phyloP scores from a whole-genome alignment of 2,113 vertebrate genomes.

The Neodontobutis hainanensis region DNA sequence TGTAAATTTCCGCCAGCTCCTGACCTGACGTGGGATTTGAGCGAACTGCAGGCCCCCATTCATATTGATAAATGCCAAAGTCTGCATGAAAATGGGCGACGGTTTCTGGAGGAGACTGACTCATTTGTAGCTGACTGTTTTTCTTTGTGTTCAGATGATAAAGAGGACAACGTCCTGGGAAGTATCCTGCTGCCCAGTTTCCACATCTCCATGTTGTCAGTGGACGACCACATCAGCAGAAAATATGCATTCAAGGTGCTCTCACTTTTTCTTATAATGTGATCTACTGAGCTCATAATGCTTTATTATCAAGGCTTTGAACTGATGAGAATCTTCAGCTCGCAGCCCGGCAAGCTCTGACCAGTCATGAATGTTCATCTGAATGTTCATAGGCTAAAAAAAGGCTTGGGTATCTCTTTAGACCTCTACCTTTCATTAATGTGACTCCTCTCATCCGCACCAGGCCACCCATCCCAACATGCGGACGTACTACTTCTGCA shows the following conservation, averaged over 20 bases:
- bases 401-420: background rate
- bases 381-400: no score
- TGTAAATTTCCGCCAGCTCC: no score
- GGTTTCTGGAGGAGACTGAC: no score
- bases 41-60: no score
- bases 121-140: background rate
- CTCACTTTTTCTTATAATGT: background rate
- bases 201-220: conserved; percentile 89
- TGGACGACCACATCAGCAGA: conserved; percentile 95
- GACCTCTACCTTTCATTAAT: conserved; percentile 13
- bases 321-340: no score
- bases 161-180: conserved; percentile 93
- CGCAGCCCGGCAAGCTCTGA: no score
- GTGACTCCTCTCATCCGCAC: conserved; percentile 49
- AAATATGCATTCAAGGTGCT: conserved; percentile 94
- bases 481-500: conserved; percentile 99
- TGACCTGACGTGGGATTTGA: no score
- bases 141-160: conserved; percentile 84
- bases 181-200: conserved; percentile 97
- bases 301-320: background rate
- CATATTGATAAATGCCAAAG: no score
- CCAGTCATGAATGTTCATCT: no score
- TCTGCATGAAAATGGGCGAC: no score
- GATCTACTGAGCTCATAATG: background rate
- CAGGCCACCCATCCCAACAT: conserved; percentile 99